These are phyloP conservation scores for Limosa lapponica DNA, from an alignment of 2,797 vertebrate genomes.

Conservation along the genomic window DNA sequence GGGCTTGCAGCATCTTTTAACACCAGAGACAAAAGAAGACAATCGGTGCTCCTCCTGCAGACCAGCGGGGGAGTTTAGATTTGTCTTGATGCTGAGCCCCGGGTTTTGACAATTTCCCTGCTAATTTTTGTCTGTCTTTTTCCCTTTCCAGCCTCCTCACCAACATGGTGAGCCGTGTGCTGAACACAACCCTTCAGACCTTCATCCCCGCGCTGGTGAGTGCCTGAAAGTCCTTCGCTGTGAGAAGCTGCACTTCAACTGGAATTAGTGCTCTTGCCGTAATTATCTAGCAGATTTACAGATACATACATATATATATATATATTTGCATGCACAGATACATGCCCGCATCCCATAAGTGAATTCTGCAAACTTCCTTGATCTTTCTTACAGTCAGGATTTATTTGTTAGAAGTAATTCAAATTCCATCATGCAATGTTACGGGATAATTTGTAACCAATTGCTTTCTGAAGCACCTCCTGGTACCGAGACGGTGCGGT, in stretches of 20 bases:
- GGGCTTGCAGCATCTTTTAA: background rate
- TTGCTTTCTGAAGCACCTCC: background rate
- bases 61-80: background rate
- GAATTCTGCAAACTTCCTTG: background rate
- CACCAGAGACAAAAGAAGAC: background rate
- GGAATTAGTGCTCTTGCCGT: background rate
- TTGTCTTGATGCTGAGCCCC: background rate
- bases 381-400: background rate
- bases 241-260: background rate
- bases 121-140: background rate
- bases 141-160: constrained; percentile 36
- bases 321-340: background rate
- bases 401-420: constrained; percentile 1
- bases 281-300: background rate
- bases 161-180: background rate
- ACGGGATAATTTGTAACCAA: background rate
- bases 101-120: background rate
- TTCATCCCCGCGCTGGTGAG: constrained; percentile 60
- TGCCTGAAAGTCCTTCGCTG: background rate
- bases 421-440: background rate
- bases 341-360: background rate
- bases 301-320: fast-evolving
- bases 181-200: constrained; percentile 23
- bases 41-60: background rate
- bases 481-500: fast-evolving